phyloP scores from a whole-genome alignment of 2,113 vertebrate species.

The Odocoileus virginianus region DNA sequence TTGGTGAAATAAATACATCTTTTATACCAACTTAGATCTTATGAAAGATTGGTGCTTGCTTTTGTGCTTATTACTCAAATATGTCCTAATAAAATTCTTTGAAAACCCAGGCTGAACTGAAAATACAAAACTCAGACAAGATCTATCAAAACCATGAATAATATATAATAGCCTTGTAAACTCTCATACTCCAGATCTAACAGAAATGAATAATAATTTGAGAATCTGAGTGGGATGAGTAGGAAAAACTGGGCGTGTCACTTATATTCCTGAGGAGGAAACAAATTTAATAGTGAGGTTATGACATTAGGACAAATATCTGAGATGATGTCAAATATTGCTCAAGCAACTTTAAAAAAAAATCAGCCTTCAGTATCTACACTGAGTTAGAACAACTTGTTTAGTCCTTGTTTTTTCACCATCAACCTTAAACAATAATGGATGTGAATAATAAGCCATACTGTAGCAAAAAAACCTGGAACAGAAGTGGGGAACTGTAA shows the following conservation, averaged over 20 bases:
- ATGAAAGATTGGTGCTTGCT: neutral
- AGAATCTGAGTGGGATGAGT: neutral
- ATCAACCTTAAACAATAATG: neutral
- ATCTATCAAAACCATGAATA: constrained; percentile 19
- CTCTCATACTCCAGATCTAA: constrained; percentile 8
- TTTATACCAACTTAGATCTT: neutral
- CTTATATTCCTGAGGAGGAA: constrained; percentile 21
- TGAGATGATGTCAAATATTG: neutral
- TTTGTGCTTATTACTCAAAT: constrained; percentile 1
- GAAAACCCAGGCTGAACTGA: neutral
- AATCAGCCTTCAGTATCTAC: neutral
- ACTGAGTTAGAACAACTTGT: neutral
- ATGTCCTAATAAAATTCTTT: neutral
- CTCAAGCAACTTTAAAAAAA: neutral
- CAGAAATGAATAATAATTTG: constrained; percentile 21
- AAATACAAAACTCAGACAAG: constrained; percentile 26
- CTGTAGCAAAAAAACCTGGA: neutral
- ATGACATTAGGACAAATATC: neutral
- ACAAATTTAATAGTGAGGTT: neutral
- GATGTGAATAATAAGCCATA: neutral
- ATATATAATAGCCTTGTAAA: neutral
- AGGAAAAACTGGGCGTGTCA: neutral
- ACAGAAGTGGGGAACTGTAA: neutral
- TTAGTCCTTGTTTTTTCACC: neutral
- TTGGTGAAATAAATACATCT: constrained; percentile 14